These are phyloP conservation scores for Altica lythri DNA, from an alignment of 2,888 invertebrate genomes.

Conservation along the genomic window DNA sequence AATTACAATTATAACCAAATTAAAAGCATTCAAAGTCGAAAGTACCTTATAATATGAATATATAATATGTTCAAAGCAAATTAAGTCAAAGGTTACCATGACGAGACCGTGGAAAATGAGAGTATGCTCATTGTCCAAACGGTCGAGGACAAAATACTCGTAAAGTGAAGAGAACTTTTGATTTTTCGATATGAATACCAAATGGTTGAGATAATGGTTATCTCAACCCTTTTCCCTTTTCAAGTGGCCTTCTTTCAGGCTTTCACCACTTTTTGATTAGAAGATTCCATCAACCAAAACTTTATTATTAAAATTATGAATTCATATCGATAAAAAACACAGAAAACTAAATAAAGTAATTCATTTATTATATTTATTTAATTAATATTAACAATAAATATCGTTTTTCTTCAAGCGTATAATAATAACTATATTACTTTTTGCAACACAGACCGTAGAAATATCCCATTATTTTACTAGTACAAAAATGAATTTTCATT, in stretches of 20 bases:
- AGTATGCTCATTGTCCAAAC: constrained; percentile 30
- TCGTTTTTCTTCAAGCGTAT: too few species aligned
- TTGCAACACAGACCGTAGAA: too few species aligned
- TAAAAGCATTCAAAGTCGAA: constrained; percentile 35
- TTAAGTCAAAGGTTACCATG: constrained; percentile 46
- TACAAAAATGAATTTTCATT: too few species aligned
- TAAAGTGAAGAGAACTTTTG: constrained; percentile 22
- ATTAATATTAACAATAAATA: too few species aligned
- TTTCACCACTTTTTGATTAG: neutral
- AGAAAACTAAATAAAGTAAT: too few species aligned
- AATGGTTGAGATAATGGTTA: constrained; percentile 4
- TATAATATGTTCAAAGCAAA: constrained; percentile 41
- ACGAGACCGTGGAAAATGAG: constrained; percentile 30
- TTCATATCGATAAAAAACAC: too few species aligned
- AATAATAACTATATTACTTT: too few species aligned
- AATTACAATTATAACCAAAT: constrained; percentile 38
- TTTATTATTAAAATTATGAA: too few species aligned
- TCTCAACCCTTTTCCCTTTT: constrained; percentile 15
- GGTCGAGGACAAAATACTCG: constrained; percentile 25
- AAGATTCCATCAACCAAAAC: too few species aligned
- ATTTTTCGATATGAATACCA: constrained; percentile 30
- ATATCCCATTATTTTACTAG: too few species aligned
- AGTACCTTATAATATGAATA: constrained; percentile 32
- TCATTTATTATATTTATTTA: too few species aligned
- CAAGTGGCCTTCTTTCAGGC: constrained; percentile 2